Conservation (phyloP, 2,113 vertebrate genomes). For the Mustelus asterias region DNA sequence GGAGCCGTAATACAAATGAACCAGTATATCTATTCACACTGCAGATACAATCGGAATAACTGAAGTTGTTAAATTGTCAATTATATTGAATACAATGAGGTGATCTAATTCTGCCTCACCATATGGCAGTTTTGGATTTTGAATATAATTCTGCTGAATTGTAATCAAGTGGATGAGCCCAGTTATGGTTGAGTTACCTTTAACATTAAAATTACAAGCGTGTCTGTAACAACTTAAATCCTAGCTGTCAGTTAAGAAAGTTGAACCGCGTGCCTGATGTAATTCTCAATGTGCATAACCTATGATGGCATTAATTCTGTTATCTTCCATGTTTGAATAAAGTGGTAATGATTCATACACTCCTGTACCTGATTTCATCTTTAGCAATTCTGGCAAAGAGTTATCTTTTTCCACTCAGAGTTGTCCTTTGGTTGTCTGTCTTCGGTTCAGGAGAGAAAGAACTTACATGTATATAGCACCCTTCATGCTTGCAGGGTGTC, state of each 20-base stretch:
- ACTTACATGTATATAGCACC: background rate
- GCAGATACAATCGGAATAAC: background rate
- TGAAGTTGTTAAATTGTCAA: background rate
- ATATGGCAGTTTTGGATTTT: background rate
- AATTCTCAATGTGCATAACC: background rate
- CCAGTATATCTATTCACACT: background rate
- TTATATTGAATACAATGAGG: background rate
- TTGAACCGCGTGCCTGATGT: background rate
- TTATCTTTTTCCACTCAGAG: background rate
- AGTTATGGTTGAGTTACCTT: background rate
- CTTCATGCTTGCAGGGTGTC: background rate
- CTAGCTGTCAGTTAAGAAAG: background rate
- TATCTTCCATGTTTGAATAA: background rate
- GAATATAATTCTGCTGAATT: background rate
- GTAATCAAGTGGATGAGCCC: background rate
- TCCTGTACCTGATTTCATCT: background rate
- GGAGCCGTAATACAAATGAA: background rate
- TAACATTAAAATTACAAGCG: background rate
- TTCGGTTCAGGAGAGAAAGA: background rate
- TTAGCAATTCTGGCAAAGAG: background rate
- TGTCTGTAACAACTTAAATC: background rate
- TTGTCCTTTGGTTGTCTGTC: background rate
- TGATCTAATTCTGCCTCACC: background rate
- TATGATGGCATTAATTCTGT: background rate
- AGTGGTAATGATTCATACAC: background rate